Percentiles rank a stretch among this genome's conserved stretches.
These are phyloP conservation scores for Hippoglossus stenolepis DNA, from an alignment of 2,113 vertebrate genomes.

Conservation along the genomic window DNA sequence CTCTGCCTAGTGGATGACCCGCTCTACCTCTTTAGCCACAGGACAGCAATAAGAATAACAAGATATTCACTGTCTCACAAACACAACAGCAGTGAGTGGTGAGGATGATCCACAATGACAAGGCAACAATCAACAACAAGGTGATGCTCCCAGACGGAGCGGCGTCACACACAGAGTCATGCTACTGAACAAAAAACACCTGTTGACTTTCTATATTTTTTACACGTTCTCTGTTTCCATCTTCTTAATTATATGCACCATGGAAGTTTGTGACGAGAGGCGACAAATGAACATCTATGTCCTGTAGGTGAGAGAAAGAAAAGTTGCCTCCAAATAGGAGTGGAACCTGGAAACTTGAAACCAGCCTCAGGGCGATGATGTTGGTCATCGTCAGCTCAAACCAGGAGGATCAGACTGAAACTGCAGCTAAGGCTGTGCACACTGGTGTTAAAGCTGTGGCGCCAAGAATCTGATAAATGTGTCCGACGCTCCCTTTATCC, in stretches of 20 bases:
- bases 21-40: not conserved
- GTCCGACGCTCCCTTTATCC: conserved; percentile 17
- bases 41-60: not conserved
- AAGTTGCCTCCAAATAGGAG: not conserved
- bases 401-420: conserved; percentile 3
- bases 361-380: not conserved
- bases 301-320: not conserved
- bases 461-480: not conserved
- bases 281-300: not conserved
- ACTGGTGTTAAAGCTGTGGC: conserved; percentile 6
- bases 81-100: not conserved
- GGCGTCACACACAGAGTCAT: no score
- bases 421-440: not conserved
- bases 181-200: not conserved
- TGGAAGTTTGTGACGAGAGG: not conserved
- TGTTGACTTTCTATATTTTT: conserved; percentile 1
- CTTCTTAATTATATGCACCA: no score
- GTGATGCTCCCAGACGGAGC: not conserved
- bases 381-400: not conserved
- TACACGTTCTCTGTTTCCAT: not conserved
- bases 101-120: not conserved
- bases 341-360: not conserved
- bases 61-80: not conserved
- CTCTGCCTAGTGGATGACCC: no score
- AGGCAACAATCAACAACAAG: not conserved